These are phyloP conservation scores for Drosophila niveifrons DNA, from an alignment of 2,888 invertebrate genomes.

Conservation along the genomic window DNA sequence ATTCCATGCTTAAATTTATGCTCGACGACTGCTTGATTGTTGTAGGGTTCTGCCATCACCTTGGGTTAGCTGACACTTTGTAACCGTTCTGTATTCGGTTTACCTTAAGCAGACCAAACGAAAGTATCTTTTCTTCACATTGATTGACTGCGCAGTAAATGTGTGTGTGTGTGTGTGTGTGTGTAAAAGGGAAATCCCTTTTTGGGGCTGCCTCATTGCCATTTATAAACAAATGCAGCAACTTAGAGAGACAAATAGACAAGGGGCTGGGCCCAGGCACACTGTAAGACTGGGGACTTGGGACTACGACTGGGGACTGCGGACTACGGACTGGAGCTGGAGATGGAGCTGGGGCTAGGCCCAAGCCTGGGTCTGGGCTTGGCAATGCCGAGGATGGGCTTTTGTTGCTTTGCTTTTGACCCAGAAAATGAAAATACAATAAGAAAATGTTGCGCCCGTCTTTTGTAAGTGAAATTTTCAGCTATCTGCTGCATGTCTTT, in stretches of 20 bases:
- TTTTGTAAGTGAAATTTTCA: constrained; percentile 78
- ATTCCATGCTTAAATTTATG: constrained; percentile 73
- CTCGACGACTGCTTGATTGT: constrained; percentile 55
- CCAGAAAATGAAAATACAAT: constrained; percentile 75
- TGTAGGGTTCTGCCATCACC: constrained; percentile 34
- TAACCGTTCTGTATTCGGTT: constrained; percentile 51
- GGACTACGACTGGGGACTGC: constrained; percentile 19
- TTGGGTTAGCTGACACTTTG: constrained; percentile 37
- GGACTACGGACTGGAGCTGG: no score
- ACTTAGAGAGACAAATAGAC: constrained; percentile 59
- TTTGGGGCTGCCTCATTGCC: constrained; percentile 57
- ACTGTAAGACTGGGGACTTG: constrained; percentile 13
- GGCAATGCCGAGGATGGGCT: constrained; percentile 76
- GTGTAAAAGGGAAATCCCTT: constrained; percentile 80
- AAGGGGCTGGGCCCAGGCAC: constrained; percentile 58
- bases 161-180: constrained; percentile 23
- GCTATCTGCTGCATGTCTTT: constrained; percentile 42
- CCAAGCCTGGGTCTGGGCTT: constrained; percentile 54
- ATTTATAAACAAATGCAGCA: constrained; percentile 68
- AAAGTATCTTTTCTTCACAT: constrained; percentile 67
- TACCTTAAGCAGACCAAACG: constrained; percentile 59
- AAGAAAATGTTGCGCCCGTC: constrained; percentile 76
- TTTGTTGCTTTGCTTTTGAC: constrained; percentile 72
- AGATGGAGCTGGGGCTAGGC: constrained; percentile 44
- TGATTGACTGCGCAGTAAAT: constrained; percentile 38